Conservation (phyloP, 2,888 invertebrate genomes). For the Microchrysa polita region DNA sequence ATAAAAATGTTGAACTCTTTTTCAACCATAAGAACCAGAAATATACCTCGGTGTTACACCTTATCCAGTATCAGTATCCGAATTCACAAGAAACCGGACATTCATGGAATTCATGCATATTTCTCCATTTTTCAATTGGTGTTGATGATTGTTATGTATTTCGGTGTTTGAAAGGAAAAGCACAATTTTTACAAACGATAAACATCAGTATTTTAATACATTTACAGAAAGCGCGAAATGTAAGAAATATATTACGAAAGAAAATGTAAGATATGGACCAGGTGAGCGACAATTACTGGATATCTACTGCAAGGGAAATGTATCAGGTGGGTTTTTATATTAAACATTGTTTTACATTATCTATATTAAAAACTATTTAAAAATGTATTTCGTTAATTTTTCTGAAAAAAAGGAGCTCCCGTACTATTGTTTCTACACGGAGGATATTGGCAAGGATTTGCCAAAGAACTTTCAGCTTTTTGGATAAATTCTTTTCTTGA, state of each 20-base stretch:
- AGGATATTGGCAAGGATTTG: slow-evolving; percentile 87
- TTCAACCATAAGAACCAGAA: no score
- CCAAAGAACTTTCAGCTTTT: slow-evolving; percentile 71
- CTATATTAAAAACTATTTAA: not conserved
- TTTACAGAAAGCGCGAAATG: slow-evolving; percentile 67
- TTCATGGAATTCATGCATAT: no score
- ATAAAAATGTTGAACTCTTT: no score
- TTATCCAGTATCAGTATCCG: no score
- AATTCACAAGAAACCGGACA: no score
- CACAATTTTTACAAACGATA: no score
- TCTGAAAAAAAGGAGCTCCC: slow-evolving; percentile 72
- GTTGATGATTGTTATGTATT: no score
- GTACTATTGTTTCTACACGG: slow-evolving; percentile 87
- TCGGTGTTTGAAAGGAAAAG: no score
- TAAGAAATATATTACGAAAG: slow-evolving; percentile 64
- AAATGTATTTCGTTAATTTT: slow-evolving; percentile 47
- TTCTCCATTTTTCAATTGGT: no score
- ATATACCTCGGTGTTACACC: no score
- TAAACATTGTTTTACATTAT: not conserved
- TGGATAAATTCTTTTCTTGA: slow-evolving; percentile 71
- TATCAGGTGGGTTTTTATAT: slow-evolving; percentile 65
- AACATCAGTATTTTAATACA: no score
- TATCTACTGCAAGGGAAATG: slow-evolving; percentile 73
- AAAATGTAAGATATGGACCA: slow-evolving; percentile 75
- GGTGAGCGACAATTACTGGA: slow-evolving; percentile 73